Base-by-base conservation (phyloP, 2,113 vertebrate species). In the Rhea americana region DNA sequence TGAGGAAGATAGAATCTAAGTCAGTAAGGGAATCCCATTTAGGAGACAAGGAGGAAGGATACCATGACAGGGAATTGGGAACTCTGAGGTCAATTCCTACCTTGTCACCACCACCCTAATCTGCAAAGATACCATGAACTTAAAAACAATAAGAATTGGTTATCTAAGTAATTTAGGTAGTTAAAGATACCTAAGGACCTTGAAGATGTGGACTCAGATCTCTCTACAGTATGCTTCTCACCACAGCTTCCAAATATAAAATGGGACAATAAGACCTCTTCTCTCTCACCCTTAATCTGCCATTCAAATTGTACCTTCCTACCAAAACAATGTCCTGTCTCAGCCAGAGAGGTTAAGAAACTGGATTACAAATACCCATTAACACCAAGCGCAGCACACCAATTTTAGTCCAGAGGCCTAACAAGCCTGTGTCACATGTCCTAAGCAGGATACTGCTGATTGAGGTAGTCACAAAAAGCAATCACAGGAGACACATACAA, bases 1-100 rank as follows among this genome's bases (percentile, higher is more conserved):
- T 11, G 15, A 66, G 18, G 62, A 55, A 61, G 30, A 32, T 0
- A 0, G 3, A 80, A 67, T 18, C 45, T 18, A 75, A 71, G 30
- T 8, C 82, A 56, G 24, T n/a, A 47, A 83, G 56, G 76, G 92
- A 85, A 67, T n/a, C 14, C 24, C 74, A 11, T 48, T 56, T 56
- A 19, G 11, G 30, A 30, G 62, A 24, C 47, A 71, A 81, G 28
- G 14, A 74, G 80, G 20, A 19, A 84, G 28, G 50, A 59, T 14
- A 51, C 5, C 15, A 11, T 24, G 43, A 90, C 13, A 39, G 63
- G 39, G 35, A 85, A 80, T 24, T 68, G 10, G 45, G 75, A 82
- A 87, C 75, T 37, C 59, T 85, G 19, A 48, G 43, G 48, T 55
- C 47, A 88, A 18, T 51, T 87, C 63, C 45, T 71, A 24, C 25